Evolutionary conservation across 2,888 invertebrate species (phyloP), one percentile per base, ranked within the genome.

Genomic region (Cantharis lateralis): DNA sequence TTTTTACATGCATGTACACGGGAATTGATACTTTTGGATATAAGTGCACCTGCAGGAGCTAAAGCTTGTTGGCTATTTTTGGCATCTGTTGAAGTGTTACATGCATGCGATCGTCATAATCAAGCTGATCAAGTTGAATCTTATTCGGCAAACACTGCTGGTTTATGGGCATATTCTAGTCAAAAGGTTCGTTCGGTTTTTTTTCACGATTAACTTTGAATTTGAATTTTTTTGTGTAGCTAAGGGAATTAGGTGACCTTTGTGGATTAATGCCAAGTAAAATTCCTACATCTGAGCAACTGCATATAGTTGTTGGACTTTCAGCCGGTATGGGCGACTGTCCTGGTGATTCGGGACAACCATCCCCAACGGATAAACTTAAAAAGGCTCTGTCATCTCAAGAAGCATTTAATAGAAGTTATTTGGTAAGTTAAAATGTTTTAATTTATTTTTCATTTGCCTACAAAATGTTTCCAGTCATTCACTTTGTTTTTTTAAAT

Each of bases 11-110:
- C 96, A 80, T 96, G 96, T 64, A 89, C 96, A 62, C 93, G 95
- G 72, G 98, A 98, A 88, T 88, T 98, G 70, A 91, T 93, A 24
- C 91, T 96, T 62, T 89, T 98, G 16, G 95, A 96, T 85, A 93
- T 97, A 20, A 91, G 91, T 70, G 91, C 93, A 73, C 95, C 95
- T 26, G 92, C 93, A 16, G 98, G 98, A 61, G 95, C 97, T 0
- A 90, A 96, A 1, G 93, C 95, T 32, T 97, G 97, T 86, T 98
- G 98, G 98, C 93, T 97, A 76, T 96, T 97, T 85, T 91, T 98
- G 0, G 97, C 96, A 77, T 95, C 96, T 78, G 91, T 97, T 77
- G 98, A 98, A 88, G 95, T 88, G 18, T 88, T 98, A 72, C 92
- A 95, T 70, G 93, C 95, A 1, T 96, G 96, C 87, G 94, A 95